phyloP scores from a whole-genome alignment of 2,113 vertebrate species.

The Calidris pugnax region DNA sequence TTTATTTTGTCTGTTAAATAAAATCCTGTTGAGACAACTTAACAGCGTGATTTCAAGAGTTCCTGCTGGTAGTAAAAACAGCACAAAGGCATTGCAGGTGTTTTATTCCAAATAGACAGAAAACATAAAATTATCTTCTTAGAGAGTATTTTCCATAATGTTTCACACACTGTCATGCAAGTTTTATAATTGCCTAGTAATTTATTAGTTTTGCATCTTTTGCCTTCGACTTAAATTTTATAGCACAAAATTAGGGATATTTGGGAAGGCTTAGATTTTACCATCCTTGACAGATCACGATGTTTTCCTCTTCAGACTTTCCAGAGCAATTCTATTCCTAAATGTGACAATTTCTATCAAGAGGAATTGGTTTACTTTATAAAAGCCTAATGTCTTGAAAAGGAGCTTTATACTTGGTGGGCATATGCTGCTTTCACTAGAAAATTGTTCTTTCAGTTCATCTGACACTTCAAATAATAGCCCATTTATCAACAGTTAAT shows the following conservation, averaged over 20 bases:
- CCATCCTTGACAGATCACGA: not conserved
- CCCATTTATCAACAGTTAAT: not conserved
- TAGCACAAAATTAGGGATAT: not conserved
- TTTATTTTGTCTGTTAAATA: not conserved
- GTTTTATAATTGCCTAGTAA: not conserved
- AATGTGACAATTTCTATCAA: not conserved
- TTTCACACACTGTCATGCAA: not conserved
- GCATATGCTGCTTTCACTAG: not conserved
- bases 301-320: not conserved
- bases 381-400: not conserved
- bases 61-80: not conserved
- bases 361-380: not conserved
- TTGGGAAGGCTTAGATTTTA: not conserved
- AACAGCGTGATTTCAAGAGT: not conserved
- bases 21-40: not conserved
- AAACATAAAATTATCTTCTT: not conserved
- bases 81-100: not conserved
- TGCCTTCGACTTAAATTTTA: not conserved
- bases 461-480: constrained; percentile 1
- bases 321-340: not conserved
- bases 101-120: not conserved
- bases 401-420: not conserved
- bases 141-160: not conserved
- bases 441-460: not conserved
- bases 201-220: not conserved